Base-by-base conservation (phyloP, 2,113 vertebrate species). In the Myotis davidii region DNA sequence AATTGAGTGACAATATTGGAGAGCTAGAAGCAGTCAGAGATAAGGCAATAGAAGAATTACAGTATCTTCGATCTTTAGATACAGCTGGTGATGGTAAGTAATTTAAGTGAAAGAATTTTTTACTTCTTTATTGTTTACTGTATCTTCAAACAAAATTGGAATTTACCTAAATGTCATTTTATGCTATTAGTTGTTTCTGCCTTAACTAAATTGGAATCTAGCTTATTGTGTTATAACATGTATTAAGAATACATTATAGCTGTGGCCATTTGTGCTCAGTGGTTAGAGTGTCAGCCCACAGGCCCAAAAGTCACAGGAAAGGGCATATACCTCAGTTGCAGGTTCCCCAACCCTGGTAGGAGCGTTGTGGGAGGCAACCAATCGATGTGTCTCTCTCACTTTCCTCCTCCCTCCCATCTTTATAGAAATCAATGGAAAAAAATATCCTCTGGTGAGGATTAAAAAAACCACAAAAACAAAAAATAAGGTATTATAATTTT, bases 1-100 rank as follows among this genome's bases (percentile, higher is more conserved):
- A 99, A 98, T 98, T 99, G 98, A 99, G 99, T 88, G 99, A 99
- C 98, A 99, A 99, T 96, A 98, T 99, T 54, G 95, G 99, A 34
- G 99, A 99, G 97, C 98, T 99, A 96, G 99, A 99, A 98, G 99
- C 99, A 25, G 99, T 99, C 85, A 99, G 99, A 98, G 99, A 99
- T 98, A 99, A 99, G 97, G 99, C 99, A 96, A 97, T 99, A 97
- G 99, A 99, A 98, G 99, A 99, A 98, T 98, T 99, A 95, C 99
- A 99, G 95, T 99, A 99, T 98, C 99, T 99, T 96, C 99, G 99
- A 90, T 99, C 99, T 67, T 98, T 99, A 97, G 99, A 99, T 98
- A 99, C 99, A 7, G 99, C 99, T 3, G 99, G 99, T 98, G 99
- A 99, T 96, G 99, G 99, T 99, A 97, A 95, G 98, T 98, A 61